A percentile compares a stretch with the other conserved stretches of the same genome.
These are phyloP conservation scores for Corythucha ciliata DNA, from an alignment of 2,888 invertebrate species.

Conservation along the genomic window DNA sequence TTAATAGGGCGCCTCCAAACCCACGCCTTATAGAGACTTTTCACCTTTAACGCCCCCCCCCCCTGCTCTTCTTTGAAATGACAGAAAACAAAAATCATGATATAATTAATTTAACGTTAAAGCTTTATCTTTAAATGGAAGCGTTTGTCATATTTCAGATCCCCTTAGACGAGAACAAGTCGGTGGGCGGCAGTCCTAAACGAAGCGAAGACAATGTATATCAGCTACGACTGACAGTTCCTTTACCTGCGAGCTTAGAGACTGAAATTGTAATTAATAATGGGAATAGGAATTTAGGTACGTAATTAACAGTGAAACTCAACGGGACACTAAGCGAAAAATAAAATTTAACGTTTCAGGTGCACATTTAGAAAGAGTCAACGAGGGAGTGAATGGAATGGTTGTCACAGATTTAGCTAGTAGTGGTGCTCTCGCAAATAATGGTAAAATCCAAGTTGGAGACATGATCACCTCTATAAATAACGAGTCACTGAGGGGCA, in stretches of 20 bases:
- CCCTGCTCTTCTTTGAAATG: too few relatives aligned
- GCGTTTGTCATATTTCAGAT: too few relatives aligned
- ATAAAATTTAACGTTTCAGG: too few relatives aligned
- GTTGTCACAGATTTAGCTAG: conserved; percentile 42
- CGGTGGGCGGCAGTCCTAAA: too few relatives aligned
- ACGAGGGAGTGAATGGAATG: conserved; percentile 49
- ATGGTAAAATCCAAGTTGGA: conserved; percentile 48
- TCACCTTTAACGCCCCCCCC: too few relatives aligned
- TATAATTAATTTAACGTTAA: too few relatives aligned
- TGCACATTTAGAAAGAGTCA: conserved; percentile 48
- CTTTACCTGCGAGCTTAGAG: conserved; percentile 47
- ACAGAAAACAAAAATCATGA: too few relatives aligned
- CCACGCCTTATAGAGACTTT: too few relatives aligned
- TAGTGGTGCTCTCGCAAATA: conserved; percentile 48
- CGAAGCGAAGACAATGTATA: too few relatives aligned
- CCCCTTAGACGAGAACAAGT: too few relatives aligned
- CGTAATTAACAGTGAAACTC: conserved; percentile 26
- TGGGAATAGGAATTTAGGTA: conserved; percentile 48
- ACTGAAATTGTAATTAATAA: conserved; percentile 47
- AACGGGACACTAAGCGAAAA: neutral
- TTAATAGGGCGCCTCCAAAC: too few relatives aligned
- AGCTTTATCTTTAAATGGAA: too few relatives aligned
- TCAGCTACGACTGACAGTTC: conserved; percentile 32
- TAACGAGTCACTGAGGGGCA: conserved; percentile 48
- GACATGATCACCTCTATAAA: conserved; percentile 51